A percentile compares a stretch with the other conserved stretches of the same genome.
Conservation (phyloP, 2,888 invertebrate genomes). For the Pseudoips prasinana region DNA sequence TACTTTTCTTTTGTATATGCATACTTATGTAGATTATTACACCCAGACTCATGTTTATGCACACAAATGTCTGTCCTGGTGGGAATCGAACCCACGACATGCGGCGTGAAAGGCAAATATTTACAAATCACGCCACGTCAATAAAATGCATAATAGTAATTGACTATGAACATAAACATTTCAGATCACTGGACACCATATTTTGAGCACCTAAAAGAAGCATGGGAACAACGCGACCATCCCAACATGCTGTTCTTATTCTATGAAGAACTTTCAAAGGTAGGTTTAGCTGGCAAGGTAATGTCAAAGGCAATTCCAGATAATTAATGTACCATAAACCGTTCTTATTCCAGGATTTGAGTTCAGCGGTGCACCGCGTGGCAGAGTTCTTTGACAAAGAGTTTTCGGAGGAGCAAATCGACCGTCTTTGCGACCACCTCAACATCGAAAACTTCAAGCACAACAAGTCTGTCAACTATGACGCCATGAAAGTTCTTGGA, state of each 20-base stretch:
- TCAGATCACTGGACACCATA: slow-evolving; percentile 89
- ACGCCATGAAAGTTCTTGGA: slow-evolving; percentile 83
- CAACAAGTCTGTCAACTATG: slow-evolving; percentile 90
- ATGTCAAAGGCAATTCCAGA: background rate
- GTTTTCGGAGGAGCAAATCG: slow-evolving; percentile 81
- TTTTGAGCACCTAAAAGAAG: slow-evolving; percentile 90
- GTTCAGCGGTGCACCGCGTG: slow-evolving; percentile 79
- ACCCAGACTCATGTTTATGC: too few species aligned
- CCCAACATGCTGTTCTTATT: slow-evolving; percentile 88
- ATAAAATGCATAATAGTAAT: too few species aligned
- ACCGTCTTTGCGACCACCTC: slow-evolving; percentile 85
- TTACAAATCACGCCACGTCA: too few species aligned
- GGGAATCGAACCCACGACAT: too few species aligned
- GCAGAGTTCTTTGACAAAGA: slow-evolving; percentile 83
- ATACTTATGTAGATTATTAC: too few species aligned
- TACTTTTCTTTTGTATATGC: too few species aligned
- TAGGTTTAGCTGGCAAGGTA: slow-evolving; percentile 50
- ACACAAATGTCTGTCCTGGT: too few species aligned
- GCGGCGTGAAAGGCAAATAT: too few species aligned
- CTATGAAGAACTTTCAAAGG: slow-evolving; percentile 90
- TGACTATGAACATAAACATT: too few species aligned
- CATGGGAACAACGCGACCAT: slow-evolving; percentile 84
- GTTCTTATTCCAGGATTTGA: too few species aligned
- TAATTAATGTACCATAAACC: too few species aligned
- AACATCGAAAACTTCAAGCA: slow-evolving; percentile 91